Conservation (phyloP, 53 echinoderm and acorn worm species). For the Pentamera pediparva region DNA sequence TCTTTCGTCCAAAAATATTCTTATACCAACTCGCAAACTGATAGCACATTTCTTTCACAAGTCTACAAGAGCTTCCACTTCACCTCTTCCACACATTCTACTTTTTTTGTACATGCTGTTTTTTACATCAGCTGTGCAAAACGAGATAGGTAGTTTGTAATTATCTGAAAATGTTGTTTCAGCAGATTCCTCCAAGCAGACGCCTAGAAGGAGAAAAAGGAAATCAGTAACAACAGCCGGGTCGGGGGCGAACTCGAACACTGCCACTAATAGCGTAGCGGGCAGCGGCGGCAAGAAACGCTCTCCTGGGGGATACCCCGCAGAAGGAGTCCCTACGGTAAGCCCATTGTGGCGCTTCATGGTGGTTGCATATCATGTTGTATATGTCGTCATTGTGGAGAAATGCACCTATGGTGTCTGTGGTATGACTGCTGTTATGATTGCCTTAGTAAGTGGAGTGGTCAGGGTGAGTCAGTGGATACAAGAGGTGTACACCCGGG, state of each 20-base stretch:
- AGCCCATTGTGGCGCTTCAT: too few species aligned
- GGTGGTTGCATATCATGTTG: too few species aligned
- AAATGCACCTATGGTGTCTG: not conserved
- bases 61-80: too few species aligned
- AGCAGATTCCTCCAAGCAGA: conserved; percentile 72
- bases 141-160: not conserved
- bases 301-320: conserved; percentile 68
- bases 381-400: too few species aligned
- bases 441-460: not conserved
- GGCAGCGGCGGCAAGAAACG: conserved; percentile 83
- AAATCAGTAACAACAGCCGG: conserved; percentile 63
- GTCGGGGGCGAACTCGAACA: conserved; percentile 42
- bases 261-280: conserved; percentile 47
- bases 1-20: too few species aligned
- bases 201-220: conserved; percentile 70
- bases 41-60: too few species aligned
- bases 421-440: not conserved
- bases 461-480: not conserved
- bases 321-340: conserved; percentile 91
- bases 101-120: too few species aligned
- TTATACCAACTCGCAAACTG: too few species aligned
- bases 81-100: too few species aligned
- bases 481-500: too few species aligned
- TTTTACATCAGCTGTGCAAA: too few species aligned
- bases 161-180: not conserved